Conservation (phyloP, 2,888 invertebrate genomes). For the Ariolimax columbianus region DNA sequence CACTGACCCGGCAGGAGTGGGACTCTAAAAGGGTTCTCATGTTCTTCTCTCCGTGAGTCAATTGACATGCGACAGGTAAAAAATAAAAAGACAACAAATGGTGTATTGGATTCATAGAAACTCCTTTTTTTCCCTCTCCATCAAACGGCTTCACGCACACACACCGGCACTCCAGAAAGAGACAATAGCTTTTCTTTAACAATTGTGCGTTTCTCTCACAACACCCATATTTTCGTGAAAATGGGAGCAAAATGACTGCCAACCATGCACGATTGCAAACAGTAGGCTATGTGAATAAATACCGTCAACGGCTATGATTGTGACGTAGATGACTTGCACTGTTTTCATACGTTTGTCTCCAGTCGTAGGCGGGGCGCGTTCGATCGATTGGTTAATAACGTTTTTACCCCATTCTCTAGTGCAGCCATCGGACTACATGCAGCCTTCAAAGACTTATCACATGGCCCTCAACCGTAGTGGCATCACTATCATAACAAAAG, state of each 20-base stretch:
- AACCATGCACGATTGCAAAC: neutral
- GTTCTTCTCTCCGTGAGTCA: slow-evolving; percentile 2
- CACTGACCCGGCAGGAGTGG: neutral
- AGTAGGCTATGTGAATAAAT: neutral
- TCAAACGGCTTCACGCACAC: neutral
- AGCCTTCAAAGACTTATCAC: no score
- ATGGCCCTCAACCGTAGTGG: no score
- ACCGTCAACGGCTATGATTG: neutral
- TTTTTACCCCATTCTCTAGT: no score
- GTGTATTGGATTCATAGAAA: neutral
- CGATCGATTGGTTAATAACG: no score
- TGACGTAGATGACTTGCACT: neutral
- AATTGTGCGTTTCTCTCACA: neutral
- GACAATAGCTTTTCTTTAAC: neutral
- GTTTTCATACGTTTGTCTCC: neutral
- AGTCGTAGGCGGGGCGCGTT: no score
- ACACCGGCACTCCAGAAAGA: neutral
- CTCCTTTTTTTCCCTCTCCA: neutral
- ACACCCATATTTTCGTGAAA: neutral
- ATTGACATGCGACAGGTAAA: neutral
- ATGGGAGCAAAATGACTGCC: neutral
- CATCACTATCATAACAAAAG: no score
- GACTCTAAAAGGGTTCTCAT: slow-evolving; percentile 28
- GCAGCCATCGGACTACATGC: no score
- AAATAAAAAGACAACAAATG: no score